These are phyloP conservation scores for Hyposmocoma kahamanoa DNA, from an alignment of 1,140 invertebrate genomes.

Conservation along the genomic window DNA sequence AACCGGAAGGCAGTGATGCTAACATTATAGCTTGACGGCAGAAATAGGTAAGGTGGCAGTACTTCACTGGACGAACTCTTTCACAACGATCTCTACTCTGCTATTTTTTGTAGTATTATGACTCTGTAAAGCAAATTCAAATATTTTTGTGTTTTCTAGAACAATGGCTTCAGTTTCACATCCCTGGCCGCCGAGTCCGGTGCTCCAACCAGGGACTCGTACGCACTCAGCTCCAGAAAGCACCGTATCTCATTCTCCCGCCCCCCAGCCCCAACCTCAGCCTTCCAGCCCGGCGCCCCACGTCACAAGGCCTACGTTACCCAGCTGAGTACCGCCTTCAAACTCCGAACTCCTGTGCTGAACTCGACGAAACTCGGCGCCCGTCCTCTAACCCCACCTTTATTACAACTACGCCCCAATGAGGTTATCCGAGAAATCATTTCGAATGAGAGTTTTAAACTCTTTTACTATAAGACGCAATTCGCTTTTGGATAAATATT, in stretches of 20 bases:
- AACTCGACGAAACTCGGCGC: constrained; percentile 71
- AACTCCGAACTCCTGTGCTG: constrained; percentile 74
- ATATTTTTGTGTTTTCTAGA: no score
- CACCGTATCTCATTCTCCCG: constrained; percentile 61
- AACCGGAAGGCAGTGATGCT: no score
- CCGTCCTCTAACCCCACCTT: constrained; percentile 55
- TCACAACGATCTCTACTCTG: no score
- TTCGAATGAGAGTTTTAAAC: no score
- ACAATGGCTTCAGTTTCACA: constrained; percentile 75
- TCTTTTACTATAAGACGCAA: no score
- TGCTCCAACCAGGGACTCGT: constrained; percentile 80
- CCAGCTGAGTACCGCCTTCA: constrained; percentile 73
- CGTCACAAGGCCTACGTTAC: constrained; percentile 54
- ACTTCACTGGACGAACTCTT: no score
- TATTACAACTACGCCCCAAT: constrained; percentile 39
- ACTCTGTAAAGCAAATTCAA: no score
- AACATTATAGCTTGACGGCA: no score
- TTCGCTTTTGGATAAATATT: no score
- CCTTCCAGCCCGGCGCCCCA: constrained; percentile 54
- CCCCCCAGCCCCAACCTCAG: constrained; percentile 37
- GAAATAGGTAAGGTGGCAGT: no score
- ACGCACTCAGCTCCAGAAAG: constrained; percentile 84
- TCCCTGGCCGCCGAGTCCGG: constrained; percentile 83
- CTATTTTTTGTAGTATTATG: no score
- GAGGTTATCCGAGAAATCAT: constrained; percentile 47